A percentile compares a stretch with the other conserved stretches of the same genome.
These are phyloP conservation scores for Rhyacichthys aspro DNA, from an alignment of 2,797 vertebrate genomes.

Conservation along the genomic window DNA sequence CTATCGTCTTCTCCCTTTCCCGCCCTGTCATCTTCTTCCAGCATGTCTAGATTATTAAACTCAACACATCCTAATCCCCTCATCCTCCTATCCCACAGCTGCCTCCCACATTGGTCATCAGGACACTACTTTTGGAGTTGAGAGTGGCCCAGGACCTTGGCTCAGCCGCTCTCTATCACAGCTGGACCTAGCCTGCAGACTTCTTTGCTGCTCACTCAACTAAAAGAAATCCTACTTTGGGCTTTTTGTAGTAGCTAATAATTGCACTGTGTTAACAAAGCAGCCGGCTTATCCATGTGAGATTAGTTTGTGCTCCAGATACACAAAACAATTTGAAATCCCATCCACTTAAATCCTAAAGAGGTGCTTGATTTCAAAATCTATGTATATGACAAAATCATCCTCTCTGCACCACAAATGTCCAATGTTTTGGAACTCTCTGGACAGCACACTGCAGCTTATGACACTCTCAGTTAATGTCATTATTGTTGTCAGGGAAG, in stretches of 20 bases:
- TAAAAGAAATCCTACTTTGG: conserved; percentile 21
- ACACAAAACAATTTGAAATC: not conserved
- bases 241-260: conserved; percentile 29
- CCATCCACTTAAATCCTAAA: not conserved
- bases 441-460: conserved; percentile 26
- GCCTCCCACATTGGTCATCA: conserved; percentile 59
- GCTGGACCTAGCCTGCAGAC: conserved; percentile 38
- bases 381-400: not conserved
- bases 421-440: not conserved
- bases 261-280: conserved; percentile 18
- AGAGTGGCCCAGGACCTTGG: conserved; percentile 26
- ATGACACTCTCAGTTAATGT: conserved; percentile 48
- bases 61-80: conserved; percentile 69
- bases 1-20: conserved; percentile 50
- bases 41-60: conserved; percentile 64
- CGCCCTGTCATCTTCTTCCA: conserved; percentile 55
- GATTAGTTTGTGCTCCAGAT: not conserved
- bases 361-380: conserved; percentile 6
- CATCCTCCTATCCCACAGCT: conserved; percentile 52
- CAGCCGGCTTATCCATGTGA: conserved; percentile 4
- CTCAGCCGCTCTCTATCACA: conserved; percentile 38
- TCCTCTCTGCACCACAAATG: not conserved
- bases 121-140: conserved; percentile 43
- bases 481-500: conserved; percentile 42
- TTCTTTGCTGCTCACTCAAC: conserved; percentile 30